A percentile compares a stretch with the other conserved stretches of the same genome.
Conservation (phyloP, 2,113 vertebrate genomes). For the Zosterops pallidus region DNA sequence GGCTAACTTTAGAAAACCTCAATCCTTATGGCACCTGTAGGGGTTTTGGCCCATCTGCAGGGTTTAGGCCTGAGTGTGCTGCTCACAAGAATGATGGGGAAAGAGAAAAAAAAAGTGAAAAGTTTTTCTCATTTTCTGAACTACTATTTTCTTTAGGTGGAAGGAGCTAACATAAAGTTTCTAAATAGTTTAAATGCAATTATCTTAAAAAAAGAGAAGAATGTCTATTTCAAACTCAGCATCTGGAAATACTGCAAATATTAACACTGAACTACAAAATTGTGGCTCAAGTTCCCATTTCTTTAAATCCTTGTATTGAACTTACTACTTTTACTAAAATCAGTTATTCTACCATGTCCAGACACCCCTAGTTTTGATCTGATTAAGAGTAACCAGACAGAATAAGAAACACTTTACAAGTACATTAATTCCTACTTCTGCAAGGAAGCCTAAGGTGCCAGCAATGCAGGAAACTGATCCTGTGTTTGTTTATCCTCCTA, state of each 20-base stretch:
- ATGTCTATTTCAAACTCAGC: background rate
- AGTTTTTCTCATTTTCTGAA: background rate
- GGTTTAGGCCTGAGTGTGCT: background rate
- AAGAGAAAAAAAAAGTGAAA: background rate
- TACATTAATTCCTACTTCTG: background rate
- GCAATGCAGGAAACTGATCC: background rate
- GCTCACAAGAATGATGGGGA: background rate
- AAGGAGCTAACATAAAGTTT: background rate
- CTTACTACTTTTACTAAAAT: background rate
- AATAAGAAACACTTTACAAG: background rate
- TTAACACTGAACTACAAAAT: background rate
- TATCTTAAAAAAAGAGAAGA: background rate
- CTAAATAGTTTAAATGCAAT: background rate
- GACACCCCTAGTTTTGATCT: background rate
- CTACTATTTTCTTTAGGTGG: background rate
- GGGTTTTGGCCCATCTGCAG: background rate
- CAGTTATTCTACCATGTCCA: background rate
- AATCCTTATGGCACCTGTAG: background rate
- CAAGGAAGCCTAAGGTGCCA: background rate
- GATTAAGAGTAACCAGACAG: background rate
- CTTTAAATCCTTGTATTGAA: background rate
- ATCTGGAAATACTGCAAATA: background rate
- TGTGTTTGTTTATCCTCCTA: background rate
- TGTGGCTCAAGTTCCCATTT: background rate
- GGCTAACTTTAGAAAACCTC: background rate